phyloP scores from a whole-genome alignment of 2,888 invertebrate species.

The Scrobipalpa costella region DNA sequence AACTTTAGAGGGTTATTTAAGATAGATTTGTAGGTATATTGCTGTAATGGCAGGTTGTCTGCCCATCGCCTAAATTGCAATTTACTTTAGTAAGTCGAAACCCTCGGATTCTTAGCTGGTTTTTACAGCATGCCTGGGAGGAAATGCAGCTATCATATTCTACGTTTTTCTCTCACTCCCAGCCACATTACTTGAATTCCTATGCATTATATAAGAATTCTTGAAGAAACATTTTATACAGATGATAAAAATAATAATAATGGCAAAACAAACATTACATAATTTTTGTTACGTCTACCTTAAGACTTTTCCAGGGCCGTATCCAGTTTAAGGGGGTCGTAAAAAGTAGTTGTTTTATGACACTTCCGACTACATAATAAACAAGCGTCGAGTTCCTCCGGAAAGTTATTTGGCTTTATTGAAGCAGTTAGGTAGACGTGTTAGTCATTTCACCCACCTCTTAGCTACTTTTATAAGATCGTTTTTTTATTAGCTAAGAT shows the following conservation, averaged over 20 bases:
- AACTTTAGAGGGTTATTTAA: too few species aligned
- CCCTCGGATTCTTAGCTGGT: too few species aligned
- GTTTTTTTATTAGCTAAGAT: not conserved
- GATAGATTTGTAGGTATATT: too few species aligned
- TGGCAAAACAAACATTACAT: not conserved
- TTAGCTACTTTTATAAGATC: slow-evolving; percentile 1
- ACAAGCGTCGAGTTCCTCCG: slow-evolving; percentile 7
- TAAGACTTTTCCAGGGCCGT: slow-evolving; percentile 11
- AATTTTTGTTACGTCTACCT: slow-evolving; percentile 9
- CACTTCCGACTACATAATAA: slow-evolving; percentile 18
- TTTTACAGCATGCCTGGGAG: too few species aligned
- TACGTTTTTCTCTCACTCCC: too few species aligned
- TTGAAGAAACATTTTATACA: not conserved
- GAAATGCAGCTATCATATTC: too few species aligned
- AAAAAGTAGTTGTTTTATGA: slow-evolving; percentile 20
- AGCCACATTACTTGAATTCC: too few species aligned
- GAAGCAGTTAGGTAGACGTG: slow-evolving; percentile 9
- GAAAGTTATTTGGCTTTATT: slow-evolving; percentile 15
- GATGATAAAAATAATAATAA: not conserved
- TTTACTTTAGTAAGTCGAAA: too few species aligned
- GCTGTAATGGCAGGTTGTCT: too few species aligned
- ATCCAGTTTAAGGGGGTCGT: slow-evolving; percentile 12
- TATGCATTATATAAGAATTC: too few species aligned
- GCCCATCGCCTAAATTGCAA: too few species aligned
- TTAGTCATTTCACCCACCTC: slow-evolving; percentile 9